phyloP scores from a whole-genome alignment of 2,113 vertebrate genomes.

The Lophotis ruficrista region DNA sequence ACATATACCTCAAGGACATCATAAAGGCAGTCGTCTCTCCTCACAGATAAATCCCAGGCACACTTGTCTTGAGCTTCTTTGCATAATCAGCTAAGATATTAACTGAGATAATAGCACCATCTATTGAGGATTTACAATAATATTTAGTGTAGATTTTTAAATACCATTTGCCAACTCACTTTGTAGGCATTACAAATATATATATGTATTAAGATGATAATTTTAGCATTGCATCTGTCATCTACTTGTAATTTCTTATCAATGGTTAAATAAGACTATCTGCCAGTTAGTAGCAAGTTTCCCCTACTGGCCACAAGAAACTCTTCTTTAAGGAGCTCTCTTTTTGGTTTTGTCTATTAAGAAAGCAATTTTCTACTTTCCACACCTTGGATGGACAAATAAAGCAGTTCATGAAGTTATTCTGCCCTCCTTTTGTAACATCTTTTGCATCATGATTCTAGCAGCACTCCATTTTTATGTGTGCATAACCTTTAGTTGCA shows the following conservation, averaged over 20 bases:
- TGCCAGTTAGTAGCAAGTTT: background rate
- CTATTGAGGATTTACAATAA: constrained; percentile 60
- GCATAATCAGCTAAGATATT: constrained; percentile 48
- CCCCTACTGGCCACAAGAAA: background rate
- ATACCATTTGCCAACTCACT: background rate
- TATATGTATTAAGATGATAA: background rate
- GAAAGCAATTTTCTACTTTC: background rate
- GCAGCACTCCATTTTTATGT: background rate
- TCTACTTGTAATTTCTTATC: background rate
- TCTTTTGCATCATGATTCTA: background rate
- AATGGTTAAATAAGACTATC: background rate
- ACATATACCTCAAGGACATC: background rate
- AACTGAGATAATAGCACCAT: constrained; percentile 70
- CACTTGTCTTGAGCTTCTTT: background rate
- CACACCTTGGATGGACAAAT: background rate
- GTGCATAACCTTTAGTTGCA: background rate
- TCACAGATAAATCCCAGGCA: background rate
- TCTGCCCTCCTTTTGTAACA: background rate
- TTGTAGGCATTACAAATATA: background rate
- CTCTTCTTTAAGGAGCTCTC: background rate
- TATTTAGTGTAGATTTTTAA: background rate
- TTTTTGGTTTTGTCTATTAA: background rate
- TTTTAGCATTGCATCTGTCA: background rate
- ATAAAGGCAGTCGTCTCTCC: background rate
- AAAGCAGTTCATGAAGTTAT: background rate